Percentiles rank a stretch among this genome's conserved stretches.
These are phyloP conservation scores for Vollenhovia emeryi DNA, from an alignment of 1,140 invertebrate species.

Conservation along the genomic window DNA sequence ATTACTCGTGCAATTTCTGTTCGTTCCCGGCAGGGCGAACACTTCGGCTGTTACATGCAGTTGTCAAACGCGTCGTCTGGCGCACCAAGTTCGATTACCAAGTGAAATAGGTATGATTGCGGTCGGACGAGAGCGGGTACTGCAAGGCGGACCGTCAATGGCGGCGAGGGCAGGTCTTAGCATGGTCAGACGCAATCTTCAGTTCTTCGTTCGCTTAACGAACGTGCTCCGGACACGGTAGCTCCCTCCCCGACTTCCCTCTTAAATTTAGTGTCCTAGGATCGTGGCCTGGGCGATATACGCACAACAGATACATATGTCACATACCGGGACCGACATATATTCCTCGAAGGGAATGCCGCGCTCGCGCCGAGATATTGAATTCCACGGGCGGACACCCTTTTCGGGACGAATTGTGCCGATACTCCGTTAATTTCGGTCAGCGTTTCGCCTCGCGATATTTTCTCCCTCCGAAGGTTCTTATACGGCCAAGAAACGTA, in stretches of 20 bases:
- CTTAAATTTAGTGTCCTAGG: slow-evolving; percentile 36
- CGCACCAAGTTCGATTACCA: background rate
- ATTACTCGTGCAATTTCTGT: background rate
- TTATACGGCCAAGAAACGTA: background rate
- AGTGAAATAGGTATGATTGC: slow-evolving; percentile 3
- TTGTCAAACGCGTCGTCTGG: background rate
- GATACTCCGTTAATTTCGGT: slow-evolving; percentile 1
- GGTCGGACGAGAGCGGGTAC: background rate
- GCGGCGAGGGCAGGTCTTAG: background rate
- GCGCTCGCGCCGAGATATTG: slow-evolving; percentile 25
- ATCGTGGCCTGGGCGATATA: background rate
- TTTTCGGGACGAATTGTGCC: background rate
- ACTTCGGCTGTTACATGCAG: background rate
- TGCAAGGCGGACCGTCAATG: background rate
- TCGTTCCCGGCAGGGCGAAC: background rate
- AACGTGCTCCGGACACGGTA: background rate
- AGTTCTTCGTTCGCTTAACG: too few species aligned
- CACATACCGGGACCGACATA: background rate
- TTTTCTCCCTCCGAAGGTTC: background rate
- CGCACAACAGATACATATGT: slow-evolving; percentile 14
- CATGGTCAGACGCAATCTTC: too few species aligned
- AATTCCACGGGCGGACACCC: slow-evolving; percentile 12
- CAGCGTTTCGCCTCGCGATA: background rate
- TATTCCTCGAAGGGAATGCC: background rate
- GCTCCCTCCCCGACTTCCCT: background rate